These are phyloP conservation scores for Siniperca knerii DNA, from an alignment of 2,113 vertebrate species.

Conservation along the genomic window DNA sequence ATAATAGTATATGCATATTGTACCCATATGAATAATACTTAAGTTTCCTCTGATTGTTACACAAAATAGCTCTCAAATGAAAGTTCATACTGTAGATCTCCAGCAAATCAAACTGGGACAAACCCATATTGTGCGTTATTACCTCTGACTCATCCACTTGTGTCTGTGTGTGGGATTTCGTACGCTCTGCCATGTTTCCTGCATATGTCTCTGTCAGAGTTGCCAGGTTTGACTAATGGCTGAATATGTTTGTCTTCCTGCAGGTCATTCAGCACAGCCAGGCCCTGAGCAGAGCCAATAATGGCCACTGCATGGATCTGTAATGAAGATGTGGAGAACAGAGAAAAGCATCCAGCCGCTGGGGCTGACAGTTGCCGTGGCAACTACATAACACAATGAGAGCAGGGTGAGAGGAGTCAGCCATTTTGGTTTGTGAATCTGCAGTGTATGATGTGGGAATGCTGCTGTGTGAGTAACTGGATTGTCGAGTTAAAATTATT, in stretches of 20 bases:
- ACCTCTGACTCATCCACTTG: slow-evolving; percentile 62
- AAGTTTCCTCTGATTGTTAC: slow-evolving; percentile 49
- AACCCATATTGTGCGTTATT: slow-evolving; percentile 26
- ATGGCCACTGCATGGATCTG: slow-evolving; percentile 31
- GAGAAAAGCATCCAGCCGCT: slow-evolving; percentile 26
- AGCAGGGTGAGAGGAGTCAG: slow-evolving; percentile 18
- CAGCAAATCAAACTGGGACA: slow-evolving; percentile 28
- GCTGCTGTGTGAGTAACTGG: background rate
- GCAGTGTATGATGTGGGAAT: slow-evolving; percentile 23
- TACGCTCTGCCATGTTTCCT: slow-evolving; percentile 51
- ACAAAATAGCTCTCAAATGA: slow-evolving; percentile 11
- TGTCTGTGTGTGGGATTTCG: slow-evolving; percentile 37
- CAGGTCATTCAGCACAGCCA: slow-evolving; percentile 47
- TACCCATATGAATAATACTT: background rate
- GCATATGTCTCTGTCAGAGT: slow-evolving; percentile 30
- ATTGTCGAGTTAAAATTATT: background rate
- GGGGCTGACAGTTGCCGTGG: slow-evolving; percentile 54
- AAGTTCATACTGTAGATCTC: slow-evolving; percentile 6
- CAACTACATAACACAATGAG: slow-evolving; percentile 56
- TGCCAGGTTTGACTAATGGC: slow-evolving; percentile 65
- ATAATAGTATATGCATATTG: slow-evolving; percentile 1
- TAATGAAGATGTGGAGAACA: slow-evolving; percentile 51
- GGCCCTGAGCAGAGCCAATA: slow-evolving; percentile 36
- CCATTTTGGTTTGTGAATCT: slow-evolving; percentile 68
- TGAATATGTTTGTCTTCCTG: slow-evolving; percentile 61